A percentile compares a stretch with the other conserved stretches of the same genome.
These are phyloP conservation scores for Spheniscus mendiculus DNA, from an alignment of 2,113 vertebrate species.

Conservation along the genomic window DNA sequence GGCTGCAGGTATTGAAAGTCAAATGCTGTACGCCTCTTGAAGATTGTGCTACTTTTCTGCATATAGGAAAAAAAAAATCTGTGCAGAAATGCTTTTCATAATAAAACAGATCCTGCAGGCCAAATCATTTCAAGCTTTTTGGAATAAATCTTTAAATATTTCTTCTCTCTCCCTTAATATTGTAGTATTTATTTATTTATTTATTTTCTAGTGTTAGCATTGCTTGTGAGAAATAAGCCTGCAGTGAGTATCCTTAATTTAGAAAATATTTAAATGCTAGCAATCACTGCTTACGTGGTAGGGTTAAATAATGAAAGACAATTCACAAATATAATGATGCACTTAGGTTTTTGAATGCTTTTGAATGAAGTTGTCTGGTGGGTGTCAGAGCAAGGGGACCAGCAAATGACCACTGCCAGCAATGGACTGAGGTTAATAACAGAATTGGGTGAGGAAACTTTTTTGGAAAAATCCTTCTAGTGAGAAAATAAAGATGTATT, in stretches of 20 bases:
- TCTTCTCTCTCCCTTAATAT: neutral
- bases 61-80: neutral
- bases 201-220: neutral
- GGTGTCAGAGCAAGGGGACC: neutral
- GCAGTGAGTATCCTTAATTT: neutral
- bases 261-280: conserved; percentile 26
- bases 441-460: accelerated
- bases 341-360: neutral
- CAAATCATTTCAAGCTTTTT: conserved; percentile 27
- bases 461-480: neutral
- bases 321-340: neutral
- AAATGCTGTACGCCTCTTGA: neutral
- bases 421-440: neutral
- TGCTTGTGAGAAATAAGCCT: neutral
- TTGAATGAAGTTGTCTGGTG: neutral
- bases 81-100: conserved; percentile 9
- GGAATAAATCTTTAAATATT: conserved; percentile 26
- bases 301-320: neutral
- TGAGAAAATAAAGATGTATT: neutral
- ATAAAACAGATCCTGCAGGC: conserved; percentile 38
- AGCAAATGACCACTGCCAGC: neutral
- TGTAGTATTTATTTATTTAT: neutral
- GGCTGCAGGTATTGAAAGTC: neutral
- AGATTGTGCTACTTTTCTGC: conserved; percentile 25
- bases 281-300: neutral